Conservation (phyloP, 1,140 invertebrate species). For the Gryllus bimaculatus region DNA sequence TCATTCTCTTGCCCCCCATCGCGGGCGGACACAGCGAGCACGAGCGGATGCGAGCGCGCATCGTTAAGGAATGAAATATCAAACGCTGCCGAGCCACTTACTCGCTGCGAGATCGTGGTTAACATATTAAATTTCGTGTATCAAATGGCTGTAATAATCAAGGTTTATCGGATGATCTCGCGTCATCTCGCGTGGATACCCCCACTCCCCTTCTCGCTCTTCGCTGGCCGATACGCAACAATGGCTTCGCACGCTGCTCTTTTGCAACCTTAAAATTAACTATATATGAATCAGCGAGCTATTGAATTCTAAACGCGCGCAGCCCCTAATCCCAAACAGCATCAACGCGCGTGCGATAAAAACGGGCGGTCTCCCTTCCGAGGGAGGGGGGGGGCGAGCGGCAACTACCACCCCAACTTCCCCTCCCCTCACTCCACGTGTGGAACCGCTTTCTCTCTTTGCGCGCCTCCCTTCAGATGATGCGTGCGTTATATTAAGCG, state of each 20-base stretch:
- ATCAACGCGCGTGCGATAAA: background rate
- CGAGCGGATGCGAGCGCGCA: background rate
- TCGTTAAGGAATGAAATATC: background rate
- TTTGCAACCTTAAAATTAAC: background rate
- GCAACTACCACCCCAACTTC: background rate
- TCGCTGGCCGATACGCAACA: background rate
- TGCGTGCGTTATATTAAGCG: background rate
- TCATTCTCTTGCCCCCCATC: too few species aligned
- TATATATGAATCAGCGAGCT: background rate
- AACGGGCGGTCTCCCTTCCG: background rate
- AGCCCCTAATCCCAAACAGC: background rate
- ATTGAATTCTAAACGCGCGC: background rate
- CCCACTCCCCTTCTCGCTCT: background rate
- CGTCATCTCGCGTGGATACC: background rate
- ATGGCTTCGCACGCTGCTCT: background rate
- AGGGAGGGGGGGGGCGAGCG: background rate
- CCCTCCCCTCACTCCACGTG: too few species aligned
- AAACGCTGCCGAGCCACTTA: background rate
- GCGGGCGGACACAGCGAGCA: too few species aligned
- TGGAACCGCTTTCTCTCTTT: too few species aligned
- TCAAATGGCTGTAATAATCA: background rate
- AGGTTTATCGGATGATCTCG: background rate
- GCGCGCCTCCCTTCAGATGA: background rate
- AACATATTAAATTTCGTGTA: constrained; percentile 6
- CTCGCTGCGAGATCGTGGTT: background rate